Base-by-base conservation (phyloP, 37 sponge, comb jelly and placozoan genomes). In the Halichondria panicea region DNA sequence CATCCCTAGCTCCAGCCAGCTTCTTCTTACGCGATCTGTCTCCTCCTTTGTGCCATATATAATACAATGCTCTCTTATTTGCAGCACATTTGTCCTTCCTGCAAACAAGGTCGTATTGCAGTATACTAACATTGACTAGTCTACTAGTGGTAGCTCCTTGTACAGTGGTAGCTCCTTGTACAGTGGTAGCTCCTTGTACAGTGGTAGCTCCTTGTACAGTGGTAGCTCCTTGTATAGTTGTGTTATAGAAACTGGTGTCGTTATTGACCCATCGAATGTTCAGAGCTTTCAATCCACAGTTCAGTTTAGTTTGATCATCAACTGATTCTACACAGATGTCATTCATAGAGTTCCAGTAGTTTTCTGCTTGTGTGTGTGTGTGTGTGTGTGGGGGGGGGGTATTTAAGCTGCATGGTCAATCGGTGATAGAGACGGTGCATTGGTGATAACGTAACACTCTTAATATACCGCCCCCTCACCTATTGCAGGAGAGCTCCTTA, bases 1-100 rank as follows among this genome's bases (percentile, higher is more conserved):
- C 80, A n/a, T 70, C 61, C 34, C 43, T 25, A 30, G 80, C 80
- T 43, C 31, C 67, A 3, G 32, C 31, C 69, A 37, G n/a, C 71
- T 80, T 80, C 1, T 57, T 43, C 25, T 18, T 31, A 8, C 38
- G n/a, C 8, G 12, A 33, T 13, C 80, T 37, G 3, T 56, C 35
- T 19, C 80, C 80, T 40, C 80, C 80, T 36, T 70, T 80, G 71
- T 80, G 80, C 80, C 80, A 80, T n/a, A 80, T 60, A 37, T 70
- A 80, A n/a, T 63, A 56, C 0, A 21, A 22, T 8, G 19, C 30
- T 36, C 68, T 55, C 41, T 38, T 22, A 2, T 60, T 12, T 15
- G 45, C 50, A 43, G n/a, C 27, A 37, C 80, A 80, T 33, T 41
- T 33, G 18, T 42, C 33, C 43, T 15, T 7, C 21, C 80, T 32